phyloP scores from a whole-genome alignment of 2,888 invertebrate genomes.

The Gasteruption jaculator region DNA sequence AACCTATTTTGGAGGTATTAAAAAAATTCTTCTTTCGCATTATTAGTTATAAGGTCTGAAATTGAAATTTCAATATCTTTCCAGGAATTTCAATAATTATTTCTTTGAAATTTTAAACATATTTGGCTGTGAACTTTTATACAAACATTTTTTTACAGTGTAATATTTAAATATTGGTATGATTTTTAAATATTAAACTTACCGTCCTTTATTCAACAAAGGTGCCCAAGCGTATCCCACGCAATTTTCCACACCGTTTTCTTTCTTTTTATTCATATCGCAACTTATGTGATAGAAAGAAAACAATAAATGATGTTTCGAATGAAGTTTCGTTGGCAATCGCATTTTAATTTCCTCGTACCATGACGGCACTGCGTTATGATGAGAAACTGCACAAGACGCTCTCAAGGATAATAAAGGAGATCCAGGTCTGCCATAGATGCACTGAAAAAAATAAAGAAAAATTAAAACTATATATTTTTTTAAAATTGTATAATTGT shows the following conservation, averaged over 20 bases:
- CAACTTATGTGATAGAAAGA: slow-evolving; percentile 96
- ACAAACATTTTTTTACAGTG: no score
- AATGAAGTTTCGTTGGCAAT: slow-evolving; percentile 78
- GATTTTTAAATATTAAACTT: slow-evolving; percentile 21
- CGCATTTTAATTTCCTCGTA: slow-evolving; percentile 91
- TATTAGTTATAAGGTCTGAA: no score
- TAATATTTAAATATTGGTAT: no score
- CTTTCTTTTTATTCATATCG: slow-evolving; percentile 75
- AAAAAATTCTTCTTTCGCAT: no score
- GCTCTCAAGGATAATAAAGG: slow-evolving; percentile 63
- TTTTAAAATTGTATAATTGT: no score
- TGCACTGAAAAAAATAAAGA: slow-evolving; percentile 60
- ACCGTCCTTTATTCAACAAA: slow-evolving; percentile 72
- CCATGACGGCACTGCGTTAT: slow-evolving; percentile 85
- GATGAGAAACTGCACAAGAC: slow-evolving; percentile 81
- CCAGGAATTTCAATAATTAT: no score
- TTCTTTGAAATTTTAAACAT: no score
- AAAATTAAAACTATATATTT: slow-evolving; percentile 1
- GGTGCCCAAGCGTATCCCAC: slow-evolving; percentile 96
- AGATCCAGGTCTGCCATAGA: slow-evolving; percentile 69
- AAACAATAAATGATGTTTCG: slow-evolving; percentile 88
- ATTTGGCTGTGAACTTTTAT: slow-evolving; percentile 2
- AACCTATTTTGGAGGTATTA: no score
- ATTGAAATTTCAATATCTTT: no score
- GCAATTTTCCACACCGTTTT: slow-evolving; percentile 73